phyloP scores from a whole-genome alignment of 2,113 vertebrate species.

The Erinaceus europaeus region DNA sequence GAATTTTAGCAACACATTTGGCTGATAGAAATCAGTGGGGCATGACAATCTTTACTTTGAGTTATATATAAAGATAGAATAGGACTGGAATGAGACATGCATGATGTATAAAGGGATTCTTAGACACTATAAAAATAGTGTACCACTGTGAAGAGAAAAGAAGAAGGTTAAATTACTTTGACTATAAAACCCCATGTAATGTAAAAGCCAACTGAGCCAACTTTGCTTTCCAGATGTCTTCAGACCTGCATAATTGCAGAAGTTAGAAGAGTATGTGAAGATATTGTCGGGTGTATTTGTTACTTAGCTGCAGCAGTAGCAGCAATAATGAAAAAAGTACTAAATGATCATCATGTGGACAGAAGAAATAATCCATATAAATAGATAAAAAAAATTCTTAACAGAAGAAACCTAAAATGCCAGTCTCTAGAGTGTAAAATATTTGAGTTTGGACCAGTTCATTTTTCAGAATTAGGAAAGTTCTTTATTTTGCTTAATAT shows the following conservation, averaged over 20 bases:
- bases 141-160: constrained; percentile 62
- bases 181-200: constrained; percentile 55
- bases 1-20: constrained; percentile 62
- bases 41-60: constrained; percentile 57
- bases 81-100: constrained; percentile 55
- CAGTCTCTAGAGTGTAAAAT: not conserved
- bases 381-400: not conserved
- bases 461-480: not conserved
- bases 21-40: constrained; percentile 67
- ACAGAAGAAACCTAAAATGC: not conserved
- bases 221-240: constrained; percentile 55
- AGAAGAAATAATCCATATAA: not conserved
- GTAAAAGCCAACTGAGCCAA: constrained; percentile 43
- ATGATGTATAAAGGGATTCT: constrained; percentile 61
- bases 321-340: not conserved
- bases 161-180: constrained; percentile 63
- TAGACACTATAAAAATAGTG: constrained; percentile 56
- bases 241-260: constrained; percentile 19
- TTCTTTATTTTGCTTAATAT: not conserved
- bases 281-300: constrained; percentile 7
- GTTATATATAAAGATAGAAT: constrained; percentile 66
- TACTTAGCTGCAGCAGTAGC: not conserved
- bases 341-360: not conserved
- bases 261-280: not conserved
- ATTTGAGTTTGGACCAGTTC: not conserved